Percentiles rank a stretch among this genome's conserved stretches.
phyloP scores from a whole-genome alignment of 2,888 invertebrate species.

The Gastrophysa polygoni region DNA sequence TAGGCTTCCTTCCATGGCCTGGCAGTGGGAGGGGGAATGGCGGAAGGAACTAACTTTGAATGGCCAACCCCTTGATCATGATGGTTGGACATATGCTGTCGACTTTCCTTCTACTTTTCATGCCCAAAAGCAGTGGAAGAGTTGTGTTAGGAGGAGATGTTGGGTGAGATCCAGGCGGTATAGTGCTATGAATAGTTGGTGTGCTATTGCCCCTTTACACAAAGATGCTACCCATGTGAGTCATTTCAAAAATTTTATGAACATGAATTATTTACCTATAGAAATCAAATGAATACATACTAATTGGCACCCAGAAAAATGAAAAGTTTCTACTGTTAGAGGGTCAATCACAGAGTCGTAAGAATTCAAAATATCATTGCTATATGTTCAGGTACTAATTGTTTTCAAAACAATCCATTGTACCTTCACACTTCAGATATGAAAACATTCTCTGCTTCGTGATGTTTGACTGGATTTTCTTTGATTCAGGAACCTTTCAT shows the following conservation, averaged over 20 bases:
- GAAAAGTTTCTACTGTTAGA: too few relatives aligned
- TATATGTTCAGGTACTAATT: too few relatives aligned
- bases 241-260: conserved; percentile 7
- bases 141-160: conserved; percentile 85
- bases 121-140: conserved; percentile 84
- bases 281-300: too few relatives aligned
- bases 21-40: conserved; percentile 98
- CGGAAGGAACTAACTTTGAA: conserved; percentile 79
- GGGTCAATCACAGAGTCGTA: too few relatives aligned
- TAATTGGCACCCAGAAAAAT: too few relatives aligned
- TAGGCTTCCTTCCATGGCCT: conserved; percentile 88
- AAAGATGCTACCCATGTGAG: conserved; percentile 81
- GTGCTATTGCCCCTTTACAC: conserved; percentile 86
- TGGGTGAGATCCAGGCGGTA: conserved; percentile 90
- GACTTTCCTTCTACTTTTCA: conserved; percentile 88
- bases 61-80: conserved; percentile 86
- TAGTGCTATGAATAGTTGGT: conserved; percentile 91
- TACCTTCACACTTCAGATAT: too few relatives aligned
- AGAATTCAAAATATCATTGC: too few relatives aligned
- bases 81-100: conserved; percentile 93
- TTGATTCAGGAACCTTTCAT: conserved; percentile 83
- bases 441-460: too few relatives aligned
- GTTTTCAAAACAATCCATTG: too few relatives aligned
- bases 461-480: conserved; percentile 4
- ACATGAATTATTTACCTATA: not conserved